A percentile compares a stretch with the other conserved stretches of the same genome.
These are phyloP conservation scores for Acheta domesticus DNA, from an alignment of 2,888 invertebrate species.

Conservation along the genomic window DNA sequence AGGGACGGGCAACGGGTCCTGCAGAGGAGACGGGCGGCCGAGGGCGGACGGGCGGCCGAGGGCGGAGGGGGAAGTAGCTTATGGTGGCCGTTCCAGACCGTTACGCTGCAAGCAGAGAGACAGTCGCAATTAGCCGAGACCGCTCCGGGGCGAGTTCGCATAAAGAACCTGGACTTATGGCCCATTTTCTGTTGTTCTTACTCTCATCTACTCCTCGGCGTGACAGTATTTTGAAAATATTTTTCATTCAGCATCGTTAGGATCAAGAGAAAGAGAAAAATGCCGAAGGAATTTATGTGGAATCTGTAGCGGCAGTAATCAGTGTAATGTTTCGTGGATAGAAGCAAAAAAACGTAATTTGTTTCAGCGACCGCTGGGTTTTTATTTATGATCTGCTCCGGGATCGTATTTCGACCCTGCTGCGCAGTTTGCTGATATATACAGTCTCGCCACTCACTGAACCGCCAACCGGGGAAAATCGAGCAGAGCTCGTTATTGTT, in stretches of 20 bases:
- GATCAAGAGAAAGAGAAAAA: background rate
- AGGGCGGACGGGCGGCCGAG: background rate
- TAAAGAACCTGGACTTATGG: background rate
- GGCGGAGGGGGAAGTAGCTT: background rate
- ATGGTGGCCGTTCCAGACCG: background rate
- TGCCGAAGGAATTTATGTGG: background rate
- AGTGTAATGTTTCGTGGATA: constrained; percentile 18
- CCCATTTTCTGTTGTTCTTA: background rate
- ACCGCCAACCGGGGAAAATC: no score
- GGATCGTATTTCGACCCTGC: no score
- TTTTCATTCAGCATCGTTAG: constrained; percentile 6
- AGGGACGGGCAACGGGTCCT: background rate
- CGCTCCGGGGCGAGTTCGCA: background rate
- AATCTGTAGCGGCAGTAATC: constrained; percentile 1
- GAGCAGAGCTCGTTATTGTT: no score
- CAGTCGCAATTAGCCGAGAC: background rate
- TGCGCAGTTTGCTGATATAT: no score
- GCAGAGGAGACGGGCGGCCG: background rate
- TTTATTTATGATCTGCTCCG: no score
- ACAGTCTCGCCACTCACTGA: no score
- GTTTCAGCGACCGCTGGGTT: no score
- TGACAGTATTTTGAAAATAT: background rate
- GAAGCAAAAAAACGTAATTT: background rate
- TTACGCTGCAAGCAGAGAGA: background rate
- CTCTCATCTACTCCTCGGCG: background rate